Evolutionary conservation across 2,113 vertebrate genomes (phyloP).

Genomic region (Gymnocephalus cernua): DNA sequence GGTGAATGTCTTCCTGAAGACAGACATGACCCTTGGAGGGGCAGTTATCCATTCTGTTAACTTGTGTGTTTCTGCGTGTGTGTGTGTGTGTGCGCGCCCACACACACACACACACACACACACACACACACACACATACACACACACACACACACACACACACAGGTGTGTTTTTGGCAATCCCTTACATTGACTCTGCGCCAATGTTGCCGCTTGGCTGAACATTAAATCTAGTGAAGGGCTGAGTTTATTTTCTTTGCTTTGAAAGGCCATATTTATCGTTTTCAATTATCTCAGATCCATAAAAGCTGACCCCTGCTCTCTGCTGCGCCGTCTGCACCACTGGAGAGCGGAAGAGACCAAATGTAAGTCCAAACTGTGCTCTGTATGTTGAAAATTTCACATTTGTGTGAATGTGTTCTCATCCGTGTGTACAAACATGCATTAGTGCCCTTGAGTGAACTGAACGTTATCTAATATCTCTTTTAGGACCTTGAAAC

Average conservation of each 20-base stretch:
- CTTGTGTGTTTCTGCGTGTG: slow-evolving; percentile 6
- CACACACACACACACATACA: too few species aligned
- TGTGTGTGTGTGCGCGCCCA: too few species aligned
- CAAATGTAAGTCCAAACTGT: slow-evolving; percentile 14
- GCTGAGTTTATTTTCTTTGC: slow-evolving; percentile 69
- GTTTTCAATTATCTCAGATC: slow-evolving; percentile 73
- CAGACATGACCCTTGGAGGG: slow-evolving; percentile 40
- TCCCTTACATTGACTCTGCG: slow-evolving; percentile 34
- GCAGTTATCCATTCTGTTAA: slow-evolving; percentile 22
- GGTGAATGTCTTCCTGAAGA: slow-evolving; percentile 37
- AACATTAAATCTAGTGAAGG: slow-evolving; percentile 73
- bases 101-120: too few species aligned
- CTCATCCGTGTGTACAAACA: slow-evolving; percentile 3
- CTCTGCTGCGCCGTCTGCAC: slow-evolving; percentile 11
- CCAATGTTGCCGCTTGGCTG: slow-evolving; percentile 57
- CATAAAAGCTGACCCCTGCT: slow-evolving; percentile 71
- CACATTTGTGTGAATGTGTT: neutral
- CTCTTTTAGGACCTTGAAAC: slow-evolving; percentile 39
- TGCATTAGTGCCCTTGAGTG: neutral
- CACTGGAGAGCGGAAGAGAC: slow-evolving; percentile 5
- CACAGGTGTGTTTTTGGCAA: slow-evolving; percentile 30
- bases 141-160: too few species aligned
- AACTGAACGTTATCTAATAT: slow-evolving; percentile 10
- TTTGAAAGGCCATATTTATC: slow-evolving; percentile 73
- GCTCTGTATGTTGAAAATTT: neutral